phyloP scores from a whole-genome alignment of 2,888 invertebrate genomes.

The Hyles lineata region DNA sequence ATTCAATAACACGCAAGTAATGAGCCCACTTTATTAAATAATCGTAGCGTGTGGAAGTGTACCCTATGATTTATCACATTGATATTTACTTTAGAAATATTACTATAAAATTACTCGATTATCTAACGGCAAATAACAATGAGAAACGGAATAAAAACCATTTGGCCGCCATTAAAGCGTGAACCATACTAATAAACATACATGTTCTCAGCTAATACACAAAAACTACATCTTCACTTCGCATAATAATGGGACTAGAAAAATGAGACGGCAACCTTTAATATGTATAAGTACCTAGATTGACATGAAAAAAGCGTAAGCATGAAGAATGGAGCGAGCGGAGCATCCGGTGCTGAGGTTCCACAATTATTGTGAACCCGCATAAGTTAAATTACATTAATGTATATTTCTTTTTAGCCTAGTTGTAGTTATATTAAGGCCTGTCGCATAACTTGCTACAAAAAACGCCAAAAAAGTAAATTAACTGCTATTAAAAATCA shows the following conservation, averaged over 20 bases:
- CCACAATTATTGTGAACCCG: neutral
- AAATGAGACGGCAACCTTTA: conserved; percentile 71
- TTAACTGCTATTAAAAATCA: too few species aligned
- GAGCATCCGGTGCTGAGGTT: conserved; percentile 57
- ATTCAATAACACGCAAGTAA: conserved; percentile 23
- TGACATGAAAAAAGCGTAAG: conserved; percentile 39
- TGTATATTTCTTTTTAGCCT: neutral
- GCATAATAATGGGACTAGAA: conserved; percentile 70
- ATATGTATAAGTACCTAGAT: conserved; percentile 47
- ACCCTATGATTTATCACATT: conserved; percentile 48
- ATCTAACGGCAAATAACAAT: conserved; percentile 54
- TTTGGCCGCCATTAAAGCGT: conserved; percentile 65
- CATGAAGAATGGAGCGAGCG: conserved; percentile 51
- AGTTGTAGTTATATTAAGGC: neutral
- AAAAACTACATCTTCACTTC: conserved; percentile 58
- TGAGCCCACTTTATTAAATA: conserved; percentile 24
- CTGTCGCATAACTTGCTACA: too few species aligned
- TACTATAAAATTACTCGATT: conserved; percentile 56
- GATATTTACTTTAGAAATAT: conserved; percentile 49
- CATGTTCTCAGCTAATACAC: conserved; percentile 48
- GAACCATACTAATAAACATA: conserved; percentile 65
- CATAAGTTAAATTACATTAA: neutral
- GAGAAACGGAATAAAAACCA: conserved; percentile 66
- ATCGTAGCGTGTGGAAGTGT: conserved; percentile 10
- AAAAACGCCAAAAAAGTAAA: too few species aligned